phyloP scores from a whole-genome alignment of 2,888 invertebrate species.

The Pherbina coryleti region DNA sequence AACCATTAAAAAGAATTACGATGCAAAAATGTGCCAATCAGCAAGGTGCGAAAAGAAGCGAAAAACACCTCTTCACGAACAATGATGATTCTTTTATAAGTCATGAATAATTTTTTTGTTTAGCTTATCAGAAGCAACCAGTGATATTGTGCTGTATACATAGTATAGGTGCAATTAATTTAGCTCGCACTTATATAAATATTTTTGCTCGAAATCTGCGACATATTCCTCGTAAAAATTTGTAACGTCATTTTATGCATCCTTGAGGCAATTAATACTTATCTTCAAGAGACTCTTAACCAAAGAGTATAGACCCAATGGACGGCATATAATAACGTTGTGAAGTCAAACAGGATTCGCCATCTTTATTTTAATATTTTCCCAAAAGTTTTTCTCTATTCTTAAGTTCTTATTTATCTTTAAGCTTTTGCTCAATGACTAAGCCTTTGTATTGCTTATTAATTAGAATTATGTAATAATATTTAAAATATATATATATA shows the following conservation, averaged over 20 bases:
- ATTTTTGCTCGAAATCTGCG: slow-evolving; percentile 44
- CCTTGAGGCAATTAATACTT: neutral
- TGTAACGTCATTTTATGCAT: slow-evolving; percentile 63
- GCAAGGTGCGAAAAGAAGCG: slow-evolving; percentile 7
- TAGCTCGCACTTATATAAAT: slow-evolving; percentile 55
- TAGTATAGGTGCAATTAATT: slow-evolving; percentile 70
- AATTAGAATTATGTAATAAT: slow-evolving; percentile 21
- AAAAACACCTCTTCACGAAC: slow-evolving; percentile 20
- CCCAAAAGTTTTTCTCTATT: neutral
- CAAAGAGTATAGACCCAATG: neutral
- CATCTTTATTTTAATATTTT: neutral
- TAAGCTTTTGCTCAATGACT: neutral
- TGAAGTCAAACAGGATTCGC: slow-evolving; percentile 18
- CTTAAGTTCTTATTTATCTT: neutral
- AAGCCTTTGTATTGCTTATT: slow-evolving; percentile 24
- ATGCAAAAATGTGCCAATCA: neutral
- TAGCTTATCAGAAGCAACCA: slow-evolving; percentile 70
- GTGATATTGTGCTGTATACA: slow-evolving; percentile 71
- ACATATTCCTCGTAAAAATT: slow-evolving; percentile 47
- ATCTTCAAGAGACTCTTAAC: slow-evolving; percentile 57
- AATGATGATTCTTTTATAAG: slow-evolving; percentile 14
- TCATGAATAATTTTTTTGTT: slow-evolving; percentile 52
- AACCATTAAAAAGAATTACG: slow-evolving; percentile 21
- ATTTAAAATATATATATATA: slow-evolving; percentile 45
- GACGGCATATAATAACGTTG: slow-evolving; percentile 18